A percentile compares a stretch with the other conserved stretches of the same genome.
phyloP scores from a whole-genome alignment of 2,797 vertebrate species.

The Pygocentrus nattereri region DNA sequence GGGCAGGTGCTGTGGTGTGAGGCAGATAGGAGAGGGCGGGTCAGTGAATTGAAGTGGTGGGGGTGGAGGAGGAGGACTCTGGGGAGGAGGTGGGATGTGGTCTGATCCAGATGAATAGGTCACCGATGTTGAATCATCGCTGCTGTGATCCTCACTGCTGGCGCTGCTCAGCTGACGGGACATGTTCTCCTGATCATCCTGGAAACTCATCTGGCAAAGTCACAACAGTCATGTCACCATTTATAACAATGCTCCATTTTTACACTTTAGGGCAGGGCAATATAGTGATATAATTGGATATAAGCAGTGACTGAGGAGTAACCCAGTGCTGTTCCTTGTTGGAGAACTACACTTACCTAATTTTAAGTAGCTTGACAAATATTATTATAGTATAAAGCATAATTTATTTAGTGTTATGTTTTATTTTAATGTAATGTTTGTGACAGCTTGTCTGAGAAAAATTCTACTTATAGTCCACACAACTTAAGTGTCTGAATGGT shows the following conservation, averaged over 20 bases:
- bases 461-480: no score
- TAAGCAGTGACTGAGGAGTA: no score
- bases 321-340: no score
- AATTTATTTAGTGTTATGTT: no score
- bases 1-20: conserved; percentile 75
- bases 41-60: conserved; percentile 86
- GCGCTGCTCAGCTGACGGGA: conserved; percentile 87
- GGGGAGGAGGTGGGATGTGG: conserved; percentile 88
- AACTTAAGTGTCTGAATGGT: no score
- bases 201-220: conserved; percentile 91
- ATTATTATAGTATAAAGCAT: no score
- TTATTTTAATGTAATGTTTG: no score
- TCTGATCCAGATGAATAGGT: conserved; percentile 93
- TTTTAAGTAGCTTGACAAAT: no score
- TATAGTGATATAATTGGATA: no score
- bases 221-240: background rate
- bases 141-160: conserved; percentile 91
- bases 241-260: background rate
- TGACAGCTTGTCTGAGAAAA: no score
- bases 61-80: conserved; percentile 89
- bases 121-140: conserved; percentile 90
- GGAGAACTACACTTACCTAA: no score
- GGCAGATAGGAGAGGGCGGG: conserved; percentile 74
- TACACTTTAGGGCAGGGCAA: background rate
- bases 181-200: conserved; percentile 89